Percentiles rank a stretch among this genome's conserved stretches.
Evolutionary conservation across 2,113 vertebrate species (phyloP).

Genomic region (Phainopepla nitens): DNA sequence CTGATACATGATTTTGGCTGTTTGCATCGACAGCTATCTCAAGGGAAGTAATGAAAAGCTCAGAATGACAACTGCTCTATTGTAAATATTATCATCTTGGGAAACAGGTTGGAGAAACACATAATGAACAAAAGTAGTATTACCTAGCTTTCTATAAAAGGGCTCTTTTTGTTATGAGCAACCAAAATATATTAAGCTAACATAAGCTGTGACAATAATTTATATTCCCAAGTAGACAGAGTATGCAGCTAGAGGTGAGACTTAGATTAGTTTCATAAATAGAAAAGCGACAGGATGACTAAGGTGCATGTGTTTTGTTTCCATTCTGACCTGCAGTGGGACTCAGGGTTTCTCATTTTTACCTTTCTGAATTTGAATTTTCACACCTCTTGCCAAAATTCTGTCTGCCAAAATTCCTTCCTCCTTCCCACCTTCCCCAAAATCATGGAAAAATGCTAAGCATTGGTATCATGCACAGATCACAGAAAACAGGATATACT

Average conservation of each 20-base stretch:
- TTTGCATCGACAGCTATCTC: background rate
- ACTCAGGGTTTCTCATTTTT: background rate
- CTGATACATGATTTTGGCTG: background rate
- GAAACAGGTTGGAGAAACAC: background rate
- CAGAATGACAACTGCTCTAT: background rate
- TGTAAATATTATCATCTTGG: background rate
- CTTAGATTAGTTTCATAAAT: background rate
- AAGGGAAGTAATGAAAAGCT: background rate
- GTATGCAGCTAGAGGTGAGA: background rate
- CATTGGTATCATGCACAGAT: background rate
- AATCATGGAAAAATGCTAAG: background rate
- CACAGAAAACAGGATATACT: background rate
- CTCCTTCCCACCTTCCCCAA: background rate
- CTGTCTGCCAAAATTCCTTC: background rate
- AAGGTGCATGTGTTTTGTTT: background rate
- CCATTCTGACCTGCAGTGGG: background rate
- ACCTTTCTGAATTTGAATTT: background rate
- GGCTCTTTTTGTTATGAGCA: background rate
- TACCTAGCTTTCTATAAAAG: background rate
- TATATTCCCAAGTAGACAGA: background rate
- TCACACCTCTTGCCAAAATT: background rate
- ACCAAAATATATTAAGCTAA: background rate
- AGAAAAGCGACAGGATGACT: background rate
- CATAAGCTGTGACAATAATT: conserved; percentile 1
- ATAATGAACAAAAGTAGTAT: background rate